Base-by-base conservation (phyloP, 2,888 invertebrate species). In the Palloptera scutellata region DNA sequence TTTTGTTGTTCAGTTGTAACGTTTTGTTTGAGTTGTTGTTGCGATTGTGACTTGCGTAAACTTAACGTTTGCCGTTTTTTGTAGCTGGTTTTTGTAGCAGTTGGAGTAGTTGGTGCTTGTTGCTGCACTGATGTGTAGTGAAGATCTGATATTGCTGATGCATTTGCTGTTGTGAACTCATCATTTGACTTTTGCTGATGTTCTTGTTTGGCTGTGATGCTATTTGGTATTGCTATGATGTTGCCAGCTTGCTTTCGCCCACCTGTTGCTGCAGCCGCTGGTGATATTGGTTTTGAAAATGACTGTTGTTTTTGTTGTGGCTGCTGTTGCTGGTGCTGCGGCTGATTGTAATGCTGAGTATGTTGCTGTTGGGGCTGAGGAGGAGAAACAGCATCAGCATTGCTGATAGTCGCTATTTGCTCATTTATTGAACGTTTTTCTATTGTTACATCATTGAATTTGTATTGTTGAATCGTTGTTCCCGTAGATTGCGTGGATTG, bases 221-320 rank as follows among this genome's bases (percentile, higher is more conserved):
- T 72, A 42, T 61, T 70, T 11, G 72, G 72, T 53, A 72, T 62
- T 1, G 64, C 68, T 51, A 72, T 69, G 42, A 65, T 70, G 42
- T 72, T 72, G 51, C 72, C 72, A 43, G 63, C 70, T 40, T 72
- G 72, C 41, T 72, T 72, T 19, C 72, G 72, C 1, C 71, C 54
- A 48, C 74, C 61, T 42, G 72, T 71, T 13, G 75, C 69, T 20
- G 73, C 69, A 19, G 72, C 71, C n/a, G 74, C 69, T 17, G 72
- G 66, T 11, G 74, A 70, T 61, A 69, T 71, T 53, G 69, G 54
- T 54, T 66, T 67, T 9, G 19, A 45, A 11, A n/a, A 53, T 3
- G 60, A 19, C n/a, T 20, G 48, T 19, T 65, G 61, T 6, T 48
- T 53, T 60, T 17, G 64, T 41, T 40, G 58, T 11, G 40, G 51